Percentiles rank a stretch among this genome's conserved stretches.
Evolutionary conservation across 2,888 invertebrate genomes (phyloP).

Genomic region (Endotricha flammealis): DNA sequence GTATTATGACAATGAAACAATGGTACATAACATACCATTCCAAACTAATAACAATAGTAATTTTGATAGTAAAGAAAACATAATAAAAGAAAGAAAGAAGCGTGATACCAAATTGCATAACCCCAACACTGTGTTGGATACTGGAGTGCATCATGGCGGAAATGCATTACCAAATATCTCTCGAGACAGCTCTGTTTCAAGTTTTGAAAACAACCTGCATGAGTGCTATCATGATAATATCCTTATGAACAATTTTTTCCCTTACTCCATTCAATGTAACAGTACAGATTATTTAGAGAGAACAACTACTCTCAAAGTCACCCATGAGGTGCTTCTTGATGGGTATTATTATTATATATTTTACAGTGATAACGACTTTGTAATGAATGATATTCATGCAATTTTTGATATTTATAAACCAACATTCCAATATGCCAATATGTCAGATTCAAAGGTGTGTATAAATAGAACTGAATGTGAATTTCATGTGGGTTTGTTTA

Average conservation of each 20-base stretch:
- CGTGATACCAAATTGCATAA: conserved; percentile 57
- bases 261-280: conserved; percentile 82
- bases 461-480: conserved; percentile 87
- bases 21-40: neutral
- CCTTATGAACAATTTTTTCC: conserved; percentile 84
- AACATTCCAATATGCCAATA: conserved; percentile 86
- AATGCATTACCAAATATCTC: conserved; percentile 72
- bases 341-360: conserved; percentile 95
- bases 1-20: conserved; percentile 10
- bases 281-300: conserved; percentile 83
- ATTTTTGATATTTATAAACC: conserved; percentile 92
- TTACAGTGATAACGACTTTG: conserved; percentile 90
- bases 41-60: neutral
- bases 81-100: conserved; percentile 37
- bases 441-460: conserved; percentile 82
- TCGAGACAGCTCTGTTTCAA: conserved; percentile 85
- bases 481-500: conserved; percentile 84
- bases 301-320: conserved; percentile 80
- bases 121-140: conserved; percentile 80
- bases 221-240: conserved; percentile 88
- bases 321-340: conserved; percentile 84
- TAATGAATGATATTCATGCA: conserved; percentile 88
- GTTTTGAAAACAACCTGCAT: conserved; percentile 87
- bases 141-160: conserved; percentile 87
- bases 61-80: too few relatives aligned